A percentile compares a stretch with the other conserved stretches of the same genome.
Evolutionary conservation across 2,888 invertebrate species (phyloP).

Genomic region (Gnatocerus cornutus): DNA sequence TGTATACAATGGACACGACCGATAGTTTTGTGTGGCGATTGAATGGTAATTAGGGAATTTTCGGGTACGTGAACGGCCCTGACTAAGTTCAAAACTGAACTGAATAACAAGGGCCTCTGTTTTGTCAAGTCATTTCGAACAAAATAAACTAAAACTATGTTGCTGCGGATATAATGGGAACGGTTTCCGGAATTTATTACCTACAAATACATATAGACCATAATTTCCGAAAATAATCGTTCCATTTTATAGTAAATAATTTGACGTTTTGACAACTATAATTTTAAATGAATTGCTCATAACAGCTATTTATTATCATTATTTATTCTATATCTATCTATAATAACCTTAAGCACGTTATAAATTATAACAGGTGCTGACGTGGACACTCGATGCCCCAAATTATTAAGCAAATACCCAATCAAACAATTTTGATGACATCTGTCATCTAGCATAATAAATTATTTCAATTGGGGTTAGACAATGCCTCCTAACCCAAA

Average conservation of each 20-base stretch:
- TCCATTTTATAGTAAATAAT: conserved; percentile 10
- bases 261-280: conserved; percentile 18
- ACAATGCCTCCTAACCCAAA: too few relatives aligned
- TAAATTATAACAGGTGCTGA: conserved; percentile 1
- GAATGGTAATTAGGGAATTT: conserved; percentile 42
- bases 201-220: neutral
- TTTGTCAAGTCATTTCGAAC: conserved; percentile 6
- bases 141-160: neutral
- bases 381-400: neutral
- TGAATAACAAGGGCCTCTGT: neutral
- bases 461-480: neutral
- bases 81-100: conserved; percentile 6
- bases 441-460: neutral
- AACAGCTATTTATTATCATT: neutral
- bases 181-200: conserved; percentile 15
- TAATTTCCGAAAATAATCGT: neutral
- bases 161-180: conserved; percentile 1
- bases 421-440: neutral
- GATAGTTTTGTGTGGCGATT: conserved; percentile 30
- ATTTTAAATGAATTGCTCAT: conserved; percentile 8
- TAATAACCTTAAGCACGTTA: neutral
- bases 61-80: conserved; percentile 21
- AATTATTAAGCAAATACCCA: neutral
- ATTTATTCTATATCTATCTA: neutral
- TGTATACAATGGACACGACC: conserved; percentile 40